Evolutionary conservation across 2,888 invertebrate species (phyloP).

Genomic region (Nematopogon swammerdamellus): DNA sequence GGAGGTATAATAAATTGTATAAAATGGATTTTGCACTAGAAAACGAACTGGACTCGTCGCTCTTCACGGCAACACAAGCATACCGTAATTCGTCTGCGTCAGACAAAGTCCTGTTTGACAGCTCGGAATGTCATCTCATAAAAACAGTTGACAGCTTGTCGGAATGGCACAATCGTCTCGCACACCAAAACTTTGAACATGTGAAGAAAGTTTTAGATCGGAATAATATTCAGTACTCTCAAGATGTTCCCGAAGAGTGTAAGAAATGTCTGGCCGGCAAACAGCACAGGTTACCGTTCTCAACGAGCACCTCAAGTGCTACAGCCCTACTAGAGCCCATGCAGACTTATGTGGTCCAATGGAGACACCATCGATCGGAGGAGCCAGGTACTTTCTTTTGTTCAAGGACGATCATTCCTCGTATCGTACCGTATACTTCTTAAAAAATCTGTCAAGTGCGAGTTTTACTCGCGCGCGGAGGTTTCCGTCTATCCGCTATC

Average conservation of each 20-base stretch:
- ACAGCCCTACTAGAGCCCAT: conserved; percentile 17
- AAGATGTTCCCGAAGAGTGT: conserved; percentile 9
- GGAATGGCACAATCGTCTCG: conserved; percentile 4
- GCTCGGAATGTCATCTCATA: conserved; percentile 1
- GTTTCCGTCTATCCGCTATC: too few species aligned
- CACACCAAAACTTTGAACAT: conserved; percentile 4
- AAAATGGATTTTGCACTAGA: conserved; percentile 12
- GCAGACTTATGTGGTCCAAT: conserved; percentile 25
- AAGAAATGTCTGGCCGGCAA: conserved; percentile 2
- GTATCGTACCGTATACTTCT: conserved; percentile 18
- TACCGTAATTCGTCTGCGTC: conserved; percentile 1
- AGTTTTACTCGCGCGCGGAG: too few species aligned
- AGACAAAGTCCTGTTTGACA: conserved; percentile 5
- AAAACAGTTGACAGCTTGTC: neutral
- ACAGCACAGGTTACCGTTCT: conserved; percentile 2
- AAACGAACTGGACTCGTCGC: conserved; percentile 4
- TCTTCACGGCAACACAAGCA: too few species aligned
- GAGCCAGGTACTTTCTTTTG: conserved; percentile 21
- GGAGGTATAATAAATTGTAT: conserved; percentile 15
- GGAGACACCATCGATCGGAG: conserved; percentile 19
- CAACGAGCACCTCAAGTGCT: conserved; percentile 4
- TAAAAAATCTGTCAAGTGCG: too few species aligned
- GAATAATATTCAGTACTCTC: conserved; percentile 13
- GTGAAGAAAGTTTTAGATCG: conserved; percentile 12
- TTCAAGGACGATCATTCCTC: conserved; percentile 22